Conservation (phyloP, 2,888 invertebrate genomes). For the Aspidiotus rigidus region DNA sequence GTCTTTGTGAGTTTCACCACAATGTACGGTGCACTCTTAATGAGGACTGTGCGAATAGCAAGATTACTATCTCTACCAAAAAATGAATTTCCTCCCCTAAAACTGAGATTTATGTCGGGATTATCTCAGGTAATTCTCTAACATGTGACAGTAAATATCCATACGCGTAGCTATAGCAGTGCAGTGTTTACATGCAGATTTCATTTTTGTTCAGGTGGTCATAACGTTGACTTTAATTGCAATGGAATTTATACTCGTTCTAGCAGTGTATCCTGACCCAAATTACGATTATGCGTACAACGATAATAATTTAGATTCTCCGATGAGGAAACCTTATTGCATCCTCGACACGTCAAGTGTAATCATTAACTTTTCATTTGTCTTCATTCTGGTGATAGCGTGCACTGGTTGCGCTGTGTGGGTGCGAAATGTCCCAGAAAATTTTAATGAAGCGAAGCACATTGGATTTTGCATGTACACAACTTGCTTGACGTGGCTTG, state of each 20-base stretch:
- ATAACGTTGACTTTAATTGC: neutral
- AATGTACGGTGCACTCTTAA: neutral
- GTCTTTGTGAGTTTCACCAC: neutral
- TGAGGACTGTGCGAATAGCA: neutral
- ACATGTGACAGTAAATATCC: neutral
- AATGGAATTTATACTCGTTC: neutral
- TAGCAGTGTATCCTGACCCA: too few relatives aligned
- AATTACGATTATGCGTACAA: too few relatives aligned
- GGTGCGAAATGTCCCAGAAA: conserved; percentile 68
- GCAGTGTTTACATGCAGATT: neutral
- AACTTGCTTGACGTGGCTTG: conserved; percentile 67
- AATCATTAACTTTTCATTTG: conserved; percentile 56
- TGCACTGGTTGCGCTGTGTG: conserved; percentile 68
- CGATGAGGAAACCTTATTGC: too few relatives aligned
- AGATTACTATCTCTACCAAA: neutral
- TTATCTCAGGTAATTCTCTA: neutral
- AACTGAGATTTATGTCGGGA: neutral
- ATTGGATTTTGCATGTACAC: conserved; percentile 75
- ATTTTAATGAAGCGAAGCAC: conserved; percentile 66
- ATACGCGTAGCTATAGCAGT: neutral
- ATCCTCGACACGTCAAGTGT: too few relatives aligned
- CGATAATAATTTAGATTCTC: too few relatives aligned
- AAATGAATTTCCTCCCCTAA: conserved; percentile 2
- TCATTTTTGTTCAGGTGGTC: neutral
- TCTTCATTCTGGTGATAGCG: conserved; percentile 58